These are phyloP conservation scores for Phthorimaea operculella DNA, from an alignment of 1,140 invertebrate species.

Conservation along the genomic window DNA sequence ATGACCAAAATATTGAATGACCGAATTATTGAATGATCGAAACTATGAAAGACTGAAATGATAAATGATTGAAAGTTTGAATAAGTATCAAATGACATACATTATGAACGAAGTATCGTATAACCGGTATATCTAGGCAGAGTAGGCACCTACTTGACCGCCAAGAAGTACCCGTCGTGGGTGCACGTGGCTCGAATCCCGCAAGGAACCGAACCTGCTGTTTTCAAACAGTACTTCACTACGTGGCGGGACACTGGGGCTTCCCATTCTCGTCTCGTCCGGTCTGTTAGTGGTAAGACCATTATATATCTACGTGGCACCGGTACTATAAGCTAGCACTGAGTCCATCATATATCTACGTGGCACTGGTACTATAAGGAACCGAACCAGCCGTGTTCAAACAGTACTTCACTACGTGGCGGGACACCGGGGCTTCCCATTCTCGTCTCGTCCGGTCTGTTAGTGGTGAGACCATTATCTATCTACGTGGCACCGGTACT, in stretches of 20 bases:
- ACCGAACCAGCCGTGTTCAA: constrained; percentile 82
- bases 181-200: constrained; percentile 78
- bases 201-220: constrained; percentile 78
- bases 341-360: too few relatives aligned
- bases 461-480: constrained; percentile 71
- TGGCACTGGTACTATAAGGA: constrained; percentile 76
- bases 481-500: constrained; percentile 78
- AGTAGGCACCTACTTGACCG: constrained; percentile 75
- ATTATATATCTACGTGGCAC: too few relatives aligned
- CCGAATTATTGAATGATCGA: too few relatives aligned
- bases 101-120: too few relatives aligned
- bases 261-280: constrained; percentile 68
- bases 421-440: constrained; percentile 72
- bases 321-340: too few relatives aligned
- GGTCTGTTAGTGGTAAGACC: constrained; percentile 41
- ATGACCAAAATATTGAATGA: too few relatives aligned
- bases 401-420: constrained; percentile 82
- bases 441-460: constrained; percentile 67
- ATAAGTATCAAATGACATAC: too few relatives aligned
- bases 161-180: constrained; percentile 83
- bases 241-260: constrained; percentile 77
- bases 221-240: constrained; percentile 83
- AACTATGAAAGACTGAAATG: too few relatives aligned
- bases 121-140: too few relatives aligned
- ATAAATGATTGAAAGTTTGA: too few relatives aligned